Percentiles rank a stretch among this genome's conserved stretches.
phyloP scores from a whole-genome alignment of 1,140 invertebrate species.

The Listronotus oregonensis region DNA sequence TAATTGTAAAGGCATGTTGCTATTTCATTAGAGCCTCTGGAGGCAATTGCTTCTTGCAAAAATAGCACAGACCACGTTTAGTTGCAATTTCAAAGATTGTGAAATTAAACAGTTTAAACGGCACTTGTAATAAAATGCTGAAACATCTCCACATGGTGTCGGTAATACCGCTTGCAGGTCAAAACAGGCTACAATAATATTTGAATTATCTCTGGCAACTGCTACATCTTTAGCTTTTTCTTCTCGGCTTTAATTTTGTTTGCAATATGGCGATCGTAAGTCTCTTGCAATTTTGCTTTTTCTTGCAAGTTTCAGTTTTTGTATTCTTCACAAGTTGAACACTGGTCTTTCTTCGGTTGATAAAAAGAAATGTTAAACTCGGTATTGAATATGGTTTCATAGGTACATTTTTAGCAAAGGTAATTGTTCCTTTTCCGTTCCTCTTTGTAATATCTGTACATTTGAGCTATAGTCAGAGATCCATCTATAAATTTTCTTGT shows the following conservation, averaged over 20 bases:
- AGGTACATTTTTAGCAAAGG: slow-evolving; percentile 41
- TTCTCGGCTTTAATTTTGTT: slow-evolving; percentile 34
- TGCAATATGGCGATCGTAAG: slow-evolving; percentile 49
- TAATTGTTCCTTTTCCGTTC: slow-evolving; percentile 14
- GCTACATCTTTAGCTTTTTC: too few species aligned
- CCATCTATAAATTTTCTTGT: slow-evolving; percentile 45
- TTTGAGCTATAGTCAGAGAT: slow-evolving; percentile 46
- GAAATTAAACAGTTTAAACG: slow-evolving; percentile 49
- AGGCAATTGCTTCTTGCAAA: slow-evolving; percentile 45
- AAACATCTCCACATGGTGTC: slow-evolving; percentile 42
- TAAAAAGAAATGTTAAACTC: slow-evolving; percentile 54
- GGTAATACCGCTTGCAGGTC: slow-evolving; percentile 49
- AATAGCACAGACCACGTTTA: slow-evolving; percentile 46
- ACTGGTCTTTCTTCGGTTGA: slow-evolving; percentile 55
- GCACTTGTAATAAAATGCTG: slow-evolving; percentile 48
- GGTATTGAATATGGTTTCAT: slow-evolving; percentile 49
- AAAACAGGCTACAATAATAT: slow-evolving; percentile 12
- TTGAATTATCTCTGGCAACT: not conserved
- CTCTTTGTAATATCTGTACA: slow-evolving; percentile 37
- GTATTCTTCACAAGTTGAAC: slow-evolving; percentile 48
- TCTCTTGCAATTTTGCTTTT: slow-evolving; percentile 25
- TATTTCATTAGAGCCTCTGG: too few species aligned
- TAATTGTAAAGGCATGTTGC: too few species aligned
- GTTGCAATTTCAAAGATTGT: slow-evolving; percentile 48
- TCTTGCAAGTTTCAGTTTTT: slow-evolving; percentile 47